Percentiles rank a stretch among this genome's conserved stretches.
Conservation (phyloP, 1,140 invertebrate species). For the Neomicropteryx cornuta region DNA sequence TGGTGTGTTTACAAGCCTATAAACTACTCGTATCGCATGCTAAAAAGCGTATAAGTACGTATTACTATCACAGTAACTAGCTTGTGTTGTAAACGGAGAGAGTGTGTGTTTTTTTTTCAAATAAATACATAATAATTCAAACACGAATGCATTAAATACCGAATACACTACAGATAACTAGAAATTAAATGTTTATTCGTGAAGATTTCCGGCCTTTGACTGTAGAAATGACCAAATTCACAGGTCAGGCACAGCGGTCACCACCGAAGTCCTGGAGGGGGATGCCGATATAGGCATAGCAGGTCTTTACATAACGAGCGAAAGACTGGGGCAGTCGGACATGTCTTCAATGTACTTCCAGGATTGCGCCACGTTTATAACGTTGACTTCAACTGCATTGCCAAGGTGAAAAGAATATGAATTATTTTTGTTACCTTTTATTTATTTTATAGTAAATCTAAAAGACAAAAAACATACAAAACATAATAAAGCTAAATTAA, state of each 20-base stretch:
- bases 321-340: conserved; percentile 40
- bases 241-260: conserved; percentile 45
- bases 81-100: no score
- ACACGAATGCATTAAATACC: no score
- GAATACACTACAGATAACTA: no score
- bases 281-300: conserved; percentile 50
- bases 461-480: conserved; percentile 1
- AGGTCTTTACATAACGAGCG: conserved; percentile 52
- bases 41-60: no score
- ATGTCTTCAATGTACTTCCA: conserved; percentile 48
- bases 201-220: no score
- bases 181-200: no score
- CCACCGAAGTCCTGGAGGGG: conserved; percentile 32
- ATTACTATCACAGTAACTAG: no score
- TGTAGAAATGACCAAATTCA: conserved; percentile 6
- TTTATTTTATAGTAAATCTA: conserved; percentile 5
- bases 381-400: conserved; percentile 58
- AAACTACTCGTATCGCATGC: no score
- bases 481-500: conserved; percentile 3
- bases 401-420: conserved; percentile 43
- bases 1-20: no score
- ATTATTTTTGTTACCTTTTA: conserved; percentile 1
- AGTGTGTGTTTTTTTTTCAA: no score
- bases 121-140: no score
- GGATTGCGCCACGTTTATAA: conserved; percentile 65